A percentile compares a stretch with the other conserved stretches of the same genome.
phyloP scores from a whole-genome alignment of 2,888 invertebrate genomes.

The Ennomos fuscantarius region DNA sequence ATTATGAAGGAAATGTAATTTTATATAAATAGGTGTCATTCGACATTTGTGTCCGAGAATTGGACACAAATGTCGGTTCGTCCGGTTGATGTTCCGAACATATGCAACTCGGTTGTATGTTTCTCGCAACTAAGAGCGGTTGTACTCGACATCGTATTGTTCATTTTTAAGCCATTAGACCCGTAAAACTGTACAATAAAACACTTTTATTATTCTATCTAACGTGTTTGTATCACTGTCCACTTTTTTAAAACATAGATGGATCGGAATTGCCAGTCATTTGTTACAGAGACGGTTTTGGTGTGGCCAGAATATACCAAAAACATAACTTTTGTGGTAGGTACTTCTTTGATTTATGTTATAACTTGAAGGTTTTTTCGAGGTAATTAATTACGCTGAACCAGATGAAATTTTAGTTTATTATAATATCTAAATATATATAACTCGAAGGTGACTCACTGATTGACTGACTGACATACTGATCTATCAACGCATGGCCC shows the following conservation, averaged over 20 bases:
- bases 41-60: too few species aligned
- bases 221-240: conserved; percentile 19
- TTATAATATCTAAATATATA: too few species aligned
- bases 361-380: too few species aligned
- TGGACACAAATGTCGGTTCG: too few species aligned
- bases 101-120: background rate
- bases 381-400: too few species aligned
- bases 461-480: too few species aligned
- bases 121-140: background rate
- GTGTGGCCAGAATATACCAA: background rate
- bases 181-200: conserved; percentile 25
- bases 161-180: conserved; percentile 24
- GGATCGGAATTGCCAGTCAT: conserved; percentile 11
- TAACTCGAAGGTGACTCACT: too few species aligned
- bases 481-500: too few species aligned
- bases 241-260: conserved; percentile 18
- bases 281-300: conserved; percentile 5
- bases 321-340: background rate
- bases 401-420: too few species aligned
- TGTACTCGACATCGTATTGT: conserved; percentile 13
- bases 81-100: conserved; percentile 2
- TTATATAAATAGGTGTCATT: too few species aligned
- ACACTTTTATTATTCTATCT: conserved; percentile 28
- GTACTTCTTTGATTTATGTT: too few species aligned
- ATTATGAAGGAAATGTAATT: too few species aligned